Conservation (phyloP, 2,888 invertebrate genomes). For the Carterocephalus palaemon region DNA sequence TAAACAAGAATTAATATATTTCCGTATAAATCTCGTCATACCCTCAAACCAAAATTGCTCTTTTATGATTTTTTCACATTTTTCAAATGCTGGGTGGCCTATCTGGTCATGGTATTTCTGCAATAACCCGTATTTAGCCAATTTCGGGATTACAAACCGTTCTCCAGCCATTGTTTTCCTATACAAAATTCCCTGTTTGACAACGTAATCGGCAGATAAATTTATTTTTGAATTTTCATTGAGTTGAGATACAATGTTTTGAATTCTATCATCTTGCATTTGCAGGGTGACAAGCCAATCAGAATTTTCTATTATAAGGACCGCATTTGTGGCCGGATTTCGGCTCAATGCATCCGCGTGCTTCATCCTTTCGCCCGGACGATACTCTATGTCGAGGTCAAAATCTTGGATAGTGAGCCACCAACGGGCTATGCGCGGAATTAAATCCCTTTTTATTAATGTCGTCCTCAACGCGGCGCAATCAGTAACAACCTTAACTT, state of each 20-base stretch:
- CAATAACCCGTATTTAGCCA: constrained; percentile 21
- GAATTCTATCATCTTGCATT: constrained; percentile 8
- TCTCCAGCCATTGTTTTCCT: constrained; percentile 5
- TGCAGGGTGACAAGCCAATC: constrained; percentile 12
- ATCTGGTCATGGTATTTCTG: constrained; percentile 42
- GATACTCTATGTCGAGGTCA: constrained; percentile 39
- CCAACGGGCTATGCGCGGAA: constrained; percentile 40
- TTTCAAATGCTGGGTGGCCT: constrained; percentile 46
- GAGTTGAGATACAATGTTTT: neutral
- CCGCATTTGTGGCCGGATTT: constrained; percentile 24
- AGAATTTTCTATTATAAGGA: neutral
- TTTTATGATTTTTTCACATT: constrained; percentile 39
- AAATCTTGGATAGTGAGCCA: constrained; percentile 39
- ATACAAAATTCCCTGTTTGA: constrained; percentile 1
- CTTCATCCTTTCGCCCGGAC: constrained; percentile 36
- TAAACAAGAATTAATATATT: constrained; percentile 39
- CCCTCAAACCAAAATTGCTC: constrained; percentile 50
- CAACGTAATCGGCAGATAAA: constrained; percentile 4
- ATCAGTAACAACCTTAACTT: constrained; percentile 34
- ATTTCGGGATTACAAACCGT: constrained; percentile 22
- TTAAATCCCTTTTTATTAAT: constrained; percentile 32
- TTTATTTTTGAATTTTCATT: neutral
- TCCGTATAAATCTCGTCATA: constrained; percentile 45
- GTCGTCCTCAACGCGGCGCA: constrained; percentile 39
- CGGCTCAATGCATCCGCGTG: constrained; percentile 43